These are phyloP conservation scores for Cynoglossus semilaevis DNA, from an alignment of 2,113 vertebrate genomes.

Conservation along the genomic window DNA sequence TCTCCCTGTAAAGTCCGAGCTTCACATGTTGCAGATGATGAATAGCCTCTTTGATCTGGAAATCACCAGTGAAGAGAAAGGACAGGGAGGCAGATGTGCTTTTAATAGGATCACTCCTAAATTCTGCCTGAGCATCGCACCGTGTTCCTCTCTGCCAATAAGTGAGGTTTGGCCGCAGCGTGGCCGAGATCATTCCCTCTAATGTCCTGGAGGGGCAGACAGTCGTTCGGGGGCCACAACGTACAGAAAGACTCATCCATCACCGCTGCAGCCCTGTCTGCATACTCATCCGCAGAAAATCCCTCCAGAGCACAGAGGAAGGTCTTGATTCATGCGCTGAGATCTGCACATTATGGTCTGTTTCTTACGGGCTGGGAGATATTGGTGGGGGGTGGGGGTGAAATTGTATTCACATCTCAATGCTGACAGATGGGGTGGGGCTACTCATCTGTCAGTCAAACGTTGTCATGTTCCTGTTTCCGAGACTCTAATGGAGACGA, in stretches of 20 bases:
- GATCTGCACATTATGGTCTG: slow-evolving; percentile 52
- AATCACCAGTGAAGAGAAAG: slow-evolving; percentile 35
- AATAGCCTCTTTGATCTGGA: slow-evolving; percentile 59
- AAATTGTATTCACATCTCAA: slow-evolving; percentile 66
- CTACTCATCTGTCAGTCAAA: slow-evolving; percentile 49
- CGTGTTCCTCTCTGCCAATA: slow-evolving; percentile 42
- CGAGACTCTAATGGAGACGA: too few relatives aligned
- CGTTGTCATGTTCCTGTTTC: slow-evolving; percentile 9
- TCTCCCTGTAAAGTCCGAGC: slow-evolving; percentile 28
- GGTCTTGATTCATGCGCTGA: slow-evolving; percentile 47
- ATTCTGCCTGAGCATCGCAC: slow-evolving; percentile 25
- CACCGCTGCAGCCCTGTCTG: slow-evolving; percentile 46
- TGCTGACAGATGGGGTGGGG: slow-evolving; percentile 57
- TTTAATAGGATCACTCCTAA: slow-evolving; percentile 52
- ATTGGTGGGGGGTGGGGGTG: slow-evolving; percentile 46
- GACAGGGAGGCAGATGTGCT: slow-evolving; percentile 38
- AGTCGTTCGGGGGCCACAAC: slow-evolving; percentile 36
- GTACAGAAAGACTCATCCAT: slow-evolving; percentile 55
- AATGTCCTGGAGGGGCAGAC: slow-evolving; percentile 54
- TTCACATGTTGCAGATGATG: slow-evolving; percentile 55
- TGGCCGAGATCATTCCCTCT: slow-evolving; percentile 53
- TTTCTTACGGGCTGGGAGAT: slow-evolving; percentile 52
- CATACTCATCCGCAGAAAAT: slow-evolving; percentile 42
- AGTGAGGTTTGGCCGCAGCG: slow-evolving; percentile 47
- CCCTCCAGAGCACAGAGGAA: slow-evolving; percentile 30